Evolutionary conservation across 2,888 invertebrate species (phyloP), one percentile per base, ranked within the genome.

Genomic region (Watsonalla binaria): DNA sequence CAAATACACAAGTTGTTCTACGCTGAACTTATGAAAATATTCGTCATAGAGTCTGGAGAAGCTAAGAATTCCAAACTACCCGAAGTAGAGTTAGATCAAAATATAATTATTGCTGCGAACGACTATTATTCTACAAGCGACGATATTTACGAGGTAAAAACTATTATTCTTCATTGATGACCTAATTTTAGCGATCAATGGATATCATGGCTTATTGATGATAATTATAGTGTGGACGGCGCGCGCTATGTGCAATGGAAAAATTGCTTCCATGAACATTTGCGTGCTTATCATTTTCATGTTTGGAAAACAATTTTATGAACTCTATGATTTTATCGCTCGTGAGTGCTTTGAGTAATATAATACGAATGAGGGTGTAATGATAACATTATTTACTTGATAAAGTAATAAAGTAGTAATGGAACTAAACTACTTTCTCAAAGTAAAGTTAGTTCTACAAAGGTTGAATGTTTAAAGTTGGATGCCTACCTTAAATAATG

Each of bases 141-240:
- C 47, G 86, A 91, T 56, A 76, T 94, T 9, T 91, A 92, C 57
- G 90, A 92, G 78, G 94, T 94, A 84, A 78, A 68, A 59, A 35
- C 13, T 6, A 46, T 6, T 7, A n/a, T 48, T 35, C 1, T 48
- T 48, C 33, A 34, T 34, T 35, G 47, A 48, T 48, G 47, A 6
- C 7, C 47, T n/a, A 48, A 35, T 13, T 48, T 48, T 35, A 13
- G 6, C n/a, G 34, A 48, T 13, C 35, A 35, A 35, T 35, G 13
- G 6, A 6, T 34, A 48, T 48, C 24, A 24, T 24, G 24, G 24
- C 24, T 24, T 24, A 24, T 24, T 24, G 24, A 24, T 24, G 24
- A 24, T 24, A 24, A 24, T 24, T 24, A 24, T 24, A 24, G 24
- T 37, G 37, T 37, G 8, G 37, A 5, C 37, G 8, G 8, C 11